Evolutionary conservation across 35 echinoderm and acorn worm genomes (phyloP), one percentile per base, ranked within the genome.

Genomic region (Heliocidaris tuberculata): DNA sequence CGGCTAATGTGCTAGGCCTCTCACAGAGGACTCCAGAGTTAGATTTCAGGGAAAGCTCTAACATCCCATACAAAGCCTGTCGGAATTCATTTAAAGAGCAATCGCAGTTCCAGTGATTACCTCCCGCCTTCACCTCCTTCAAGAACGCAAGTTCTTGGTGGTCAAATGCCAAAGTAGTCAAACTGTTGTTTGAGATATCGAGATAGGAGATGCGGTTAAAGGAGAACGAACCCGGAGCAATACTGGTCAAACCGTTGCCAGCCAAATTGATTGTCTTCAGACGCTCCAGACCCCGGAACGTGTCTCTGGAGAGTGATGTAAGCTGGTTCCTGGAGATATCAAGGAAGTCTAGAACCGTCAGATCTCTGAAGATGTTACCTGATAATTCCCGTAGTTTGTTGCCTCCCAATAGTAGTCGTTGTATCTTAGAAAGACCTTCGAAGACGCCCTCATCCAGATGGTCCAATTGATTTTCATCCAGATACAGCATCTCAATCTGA

Each of bases 31-130:
- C 31, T 7, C 19, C 42, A 13, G 10, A 12, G 90, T 29, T n/a
- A n/a, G n/a, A n/a, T n/a, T n/a, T n/a, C n/a, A n/a, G 9, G 0
- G 24, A n/a, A 48, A n/a, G 7, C 24, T 3, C 31, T 27, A 50
- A 2, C n/a, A n/a, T n/a, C n/a, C n/a, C n/a, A n/a, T n/a, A n/a
- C 42, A 92, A 92, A 0, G 90, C 27, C 19, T 48, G 1, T 0
- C 90, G 90, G 19, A 92, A 50, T 2, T 27, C 6, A 7, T 92
- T 32, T 8, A 92, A 47, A n/a, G 90, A 92, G 21, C 90, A 92
- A 17, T 92, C 90, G n/a, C 90, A 92, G 0, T 32, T 48, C 90
- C 90, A 92, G 11, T 16, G 90, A 50, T 92, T 92, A 92, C 90
- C 42, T 5, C 12, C 47, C 10, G 42, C 90, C 13, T 50, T n/a